These are phyloP conservation scores for Liasis olivaceus DNA, from an alignment of 2,797 vertebrate genomes.

Conservation along the genomic window DNA sequence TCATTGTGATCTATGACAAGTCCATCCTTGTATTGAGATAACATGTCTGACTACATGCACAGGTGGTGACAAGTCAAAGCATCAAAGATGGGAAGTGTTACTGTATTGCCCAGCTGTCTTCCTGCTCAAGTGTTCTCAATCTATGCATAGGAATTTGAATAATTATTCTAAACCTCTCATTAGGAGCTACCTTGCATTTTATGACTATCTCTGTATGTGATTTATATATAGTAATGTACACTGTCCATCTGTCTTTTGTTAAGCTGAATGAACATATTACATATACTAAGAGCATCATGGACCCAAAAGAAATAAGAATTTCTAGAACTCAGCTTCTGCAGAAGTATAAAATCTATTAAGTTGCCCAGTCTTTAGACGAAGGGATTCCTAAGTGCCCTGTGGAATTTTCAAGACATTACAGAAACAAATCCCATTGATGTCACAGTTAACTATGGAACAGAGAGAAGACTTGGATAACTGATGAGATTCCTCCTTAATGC, in stretches of 20 bases:
- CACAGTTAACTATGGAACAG: background rate
- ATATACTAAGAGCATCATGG: background rate
- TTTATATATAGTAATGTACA: background rate
- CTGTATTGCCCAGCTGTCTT: background rate
- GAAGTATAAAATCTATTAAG: background rate
- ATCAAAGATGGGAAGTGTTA: background rate
- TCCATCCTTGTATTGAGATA: background rate
- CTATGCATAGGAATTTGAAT: background rate
- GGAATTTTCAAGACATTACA: background rate
- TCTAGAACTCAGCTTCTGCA: background rate
- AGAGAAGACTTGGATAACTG: background rate
- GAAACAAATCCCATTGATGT: background rate
- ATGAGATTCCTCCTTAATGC: background rate
- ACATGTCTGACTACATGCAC: background rate
- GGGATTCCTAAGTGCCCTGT: background rate
- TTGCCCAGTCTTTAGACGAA: background rate
- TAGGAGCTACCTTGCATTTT: background rate
- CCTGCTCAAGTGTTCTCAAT: background rate
- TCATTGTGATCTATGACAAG: background rate
- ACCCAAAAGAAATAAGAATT: background rate
- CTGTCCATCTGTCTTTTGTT: background rate
- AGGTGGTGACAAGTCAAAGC: background rate
- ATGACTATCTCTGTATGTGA: background rate
- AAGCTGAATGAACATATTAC: background rate
- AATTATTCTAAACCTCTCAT: background rate